Evolutionary conservation across 1,140 invertebrate species (phyloP).

Genomic region (Helicoverpa armigera): DNA sequence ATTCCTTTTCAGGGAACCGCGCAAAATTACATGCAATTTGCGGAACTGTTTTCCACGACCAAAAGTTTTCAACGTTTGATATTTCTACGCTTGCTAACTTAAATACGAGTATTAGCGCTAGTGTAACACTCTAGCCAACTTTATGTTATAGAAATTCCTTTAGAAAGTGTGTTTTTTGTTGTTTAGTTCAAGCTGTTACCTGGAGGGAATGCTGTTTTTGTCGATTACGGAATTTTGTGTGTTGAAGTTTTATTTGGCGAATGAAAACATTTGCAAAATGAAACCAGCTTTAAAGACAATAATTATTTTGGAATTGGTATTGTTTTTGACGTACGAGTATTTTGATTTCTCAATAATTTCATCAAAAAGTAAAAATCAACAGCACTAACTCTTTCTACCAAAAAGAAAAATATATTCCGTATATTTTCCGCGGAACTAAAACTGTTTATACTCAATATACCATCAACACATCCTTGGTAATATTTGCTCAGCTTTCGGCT

Average conservation of each 20-base stretch:
- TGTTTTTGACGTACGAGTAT: not conserved
- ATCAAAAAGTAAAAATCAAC: no score
- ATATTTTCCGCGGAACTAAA: conserved; percentile 20
- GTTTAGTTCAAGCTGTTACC: conserved; percentile 14
- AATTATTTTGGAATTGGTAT: no score
- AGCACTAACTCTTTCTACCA: not conserved
- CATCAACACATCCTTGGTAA: conserved; percentile 38
- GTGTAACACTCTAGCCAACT: conserved; percentile 22
- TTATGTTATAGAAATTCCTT: conserved; percentile 33
- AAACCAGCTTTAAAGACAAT: no score
- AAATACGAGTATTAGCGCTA: conserved; percentile 41
- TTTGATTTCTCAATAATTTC: not conserved
- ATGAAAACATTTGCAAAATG: not conserved
- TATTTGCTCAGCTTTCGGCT: conserved; percentile 37
- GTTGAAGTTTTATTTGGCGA: not conserved
- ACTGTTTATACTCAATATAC: conserved; percentile 32
- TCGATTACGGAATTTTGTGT: not conserved
- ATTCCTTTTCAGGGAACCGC: conserved; percentile 66
- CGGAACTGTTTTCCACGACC: conserved; percentile 62
- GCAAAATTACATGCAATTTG: conserved; percentile 78
- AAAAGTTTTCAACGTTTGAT: conserved; percentile 72
- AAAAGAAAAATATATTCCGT: not conserved
- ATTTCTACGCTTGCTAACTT: conserved; percentile 60
- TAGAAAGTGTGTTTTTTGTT: conserved; percentile 16
- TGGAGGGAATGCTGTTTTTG: not conserved